phyloP scores from a whole-genome alignment of 2,888 invertebrate genomes.

The Syritta pipiens region DNA sequence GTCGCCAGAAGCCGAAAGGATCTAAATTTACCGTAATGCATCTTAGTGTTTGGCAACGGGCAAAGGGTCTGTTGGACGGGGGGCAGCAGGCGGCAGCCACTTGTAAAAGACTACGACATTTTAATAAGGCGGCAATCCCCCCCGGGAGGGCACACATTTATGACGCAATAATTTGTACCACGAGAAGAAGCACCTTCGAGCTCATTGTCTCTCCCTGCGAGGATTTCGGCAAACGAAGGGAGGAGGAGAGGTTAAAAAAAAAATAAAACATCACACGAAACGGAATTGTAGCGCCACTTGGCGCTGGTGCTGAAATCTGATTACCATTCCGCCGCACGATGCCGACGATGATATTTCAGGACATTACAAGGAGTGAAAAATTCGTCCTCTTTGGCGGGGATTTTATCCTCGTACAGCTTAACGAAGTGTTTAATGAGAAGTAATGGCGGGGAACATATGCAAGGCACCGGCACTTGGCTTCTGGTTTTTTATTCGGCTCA shows the following conservation, averaged over 20 bases:
- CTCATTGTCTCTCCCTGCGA: conserved; percentile 54
- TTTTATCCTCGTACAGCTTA: conserved; percentile 43
- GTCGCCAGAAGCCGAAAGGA: conserved; percentile 68
- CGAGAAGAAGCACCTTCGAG: conserved; percentile 27
- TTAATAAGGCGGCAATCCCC: conserved; percentile 15
- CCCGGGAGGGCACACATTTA: conserved; percentile 18
- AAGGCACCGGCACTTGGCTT: conserved; percentile 27
- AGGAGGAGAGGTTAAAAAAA: too few species aligned
- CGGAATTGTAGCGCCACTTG: conserved; percentile 61
- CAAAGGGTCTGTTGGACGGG: too few species aligned
- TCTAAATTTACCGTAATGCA: conserved; percentile 47
- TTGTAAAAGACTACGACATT: conserved; percentile 37
- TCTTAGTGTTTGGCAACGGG: not conserved
- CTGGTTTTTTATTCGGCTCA: not conserved
- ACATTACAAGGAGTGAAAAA: conserved; percentile 64
- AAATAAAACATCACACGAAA: not conserved
- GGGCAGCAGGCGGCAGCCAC: not conserved
- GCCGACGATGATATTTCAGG: conserved; percentile 17
- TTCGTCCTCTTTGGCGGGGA: conserved; percentile 34
- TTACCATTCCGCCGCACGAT: conserved; percentile 4
- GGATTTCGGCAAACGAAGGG: conserved; percentile 40
- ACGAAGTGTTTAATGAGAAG: conserved; percentile 69
- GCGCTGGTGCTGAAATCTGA: conserved; percentile 27
- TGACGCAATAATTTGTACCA: conserved; percentile 57
- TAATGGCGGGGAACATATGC: conserved; percentile 64